Evolutionary conservation across 2,797 vertebrate genomes (phyloP).

Genomic region (Molossus molossus): DNA sequence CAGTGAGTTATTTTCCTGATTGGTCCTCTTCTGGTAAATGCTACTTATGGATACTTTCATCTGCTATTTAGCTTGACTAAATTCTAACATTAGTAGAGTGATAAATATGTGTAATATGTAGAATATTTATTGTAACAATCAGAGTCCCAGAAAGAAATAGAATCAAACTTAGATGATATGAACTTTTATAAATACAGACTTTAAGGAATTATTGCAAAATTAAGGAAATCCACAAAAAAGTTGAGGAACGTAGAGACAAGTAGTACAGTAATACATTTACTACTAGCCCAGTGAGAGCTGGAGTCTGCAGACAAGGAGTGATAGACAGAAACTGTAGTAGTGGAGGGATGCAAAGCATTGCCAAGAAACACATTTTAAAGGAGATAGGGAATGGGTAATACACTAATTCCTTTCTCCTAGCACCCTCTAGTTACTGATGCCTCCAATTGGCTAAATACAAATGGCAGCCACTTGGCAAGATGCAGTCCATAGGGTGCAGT

Average conservation of each 20-base stretch:
- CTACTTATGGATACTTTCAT: conserved; percentile 17
- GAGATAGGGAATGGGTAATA: neutral
- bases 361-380: neutral
- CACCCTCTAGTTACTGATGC: neutral
- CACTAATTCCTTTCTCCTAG: neutral
- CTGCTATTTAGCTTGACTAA: neutral
- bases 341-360: neutral
- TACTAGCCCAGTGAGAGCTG: neutral
- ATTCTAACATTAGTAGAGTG: neutral
- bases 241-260: neutral
- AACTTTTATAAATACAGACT: conserved; percentile 24
- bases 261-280: neutral
- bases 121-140: neutral
- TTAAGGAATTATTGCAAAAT: neutral
- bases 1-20: neutral
- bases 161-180: conserved; percentile 11
- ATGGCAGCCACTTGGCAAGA: neutral
- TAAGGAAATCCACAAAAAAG: neutral
- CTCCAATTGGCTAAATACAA: neutral
- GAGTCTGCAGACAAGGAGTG: neutral
- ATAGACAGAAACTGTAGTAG: neutral
- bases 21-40: neutral
- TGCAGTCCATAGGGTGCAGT: neutral
- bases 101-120: neutral
- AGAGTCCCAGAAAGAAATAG: conserved; percentile 29